phyloP scores from a whole-genome alignment of 1,140 invertebrate genomes.

The Lucilia cuprina region DNA sequence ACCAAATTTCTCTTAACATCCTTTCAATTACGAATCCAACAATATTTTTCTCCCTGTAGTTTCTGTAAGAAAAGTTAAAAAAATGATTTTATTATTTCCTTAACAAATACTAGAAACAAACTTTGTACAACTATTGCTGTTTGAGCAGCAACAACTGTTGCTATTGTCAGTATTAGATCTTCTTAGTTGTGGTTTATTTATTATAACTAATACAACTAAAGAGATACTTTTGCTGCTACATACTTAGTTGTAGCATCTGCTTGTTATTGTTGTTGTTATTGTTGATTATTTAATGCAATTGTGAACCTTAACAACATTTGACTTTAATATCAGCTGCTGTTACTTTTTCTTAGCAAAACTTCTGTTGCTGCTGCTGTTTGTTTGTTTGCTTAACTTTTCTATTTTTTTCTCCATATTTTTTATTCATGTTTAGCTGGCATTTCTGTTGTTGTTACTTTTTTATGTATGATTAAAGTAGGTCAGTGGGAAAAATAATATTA shows the following conservation, averaged over 20 bases:
- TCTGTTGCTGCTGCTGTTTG: not conserved
- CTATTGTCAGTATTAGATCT: no score
- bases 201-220: no score
- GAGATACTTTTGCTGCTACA: not conserved
- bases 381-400: not conserved
- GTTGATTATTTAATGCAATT: conserved; percentile 33
- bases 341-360: not conserved
- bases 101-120: no score
- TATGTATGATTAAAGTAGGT: conserved; percentile 11
- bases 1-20: no score
- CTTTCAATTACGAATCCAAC: no score
- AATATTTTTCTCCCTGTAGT: not conserved
- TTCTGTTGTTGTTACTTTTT: no score
- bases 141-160: no score
- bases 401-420: not conserved
- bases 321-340: not conserved
- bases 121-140: no score
- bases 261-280: not conserved
- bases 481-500: conserved; percentile 31
- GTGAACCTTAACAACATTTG: conserved; percentile 21
- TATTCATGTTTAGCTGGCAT: not conserved
- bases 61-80: no score
- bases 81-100: no score
- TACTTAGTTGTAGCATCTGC: not conserved
- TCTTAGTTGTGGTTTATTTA: no score